phyloP scores from a whole-genome alignment of 2,797 vertebrate genomes.

The Acanthis flammea region DNA sequence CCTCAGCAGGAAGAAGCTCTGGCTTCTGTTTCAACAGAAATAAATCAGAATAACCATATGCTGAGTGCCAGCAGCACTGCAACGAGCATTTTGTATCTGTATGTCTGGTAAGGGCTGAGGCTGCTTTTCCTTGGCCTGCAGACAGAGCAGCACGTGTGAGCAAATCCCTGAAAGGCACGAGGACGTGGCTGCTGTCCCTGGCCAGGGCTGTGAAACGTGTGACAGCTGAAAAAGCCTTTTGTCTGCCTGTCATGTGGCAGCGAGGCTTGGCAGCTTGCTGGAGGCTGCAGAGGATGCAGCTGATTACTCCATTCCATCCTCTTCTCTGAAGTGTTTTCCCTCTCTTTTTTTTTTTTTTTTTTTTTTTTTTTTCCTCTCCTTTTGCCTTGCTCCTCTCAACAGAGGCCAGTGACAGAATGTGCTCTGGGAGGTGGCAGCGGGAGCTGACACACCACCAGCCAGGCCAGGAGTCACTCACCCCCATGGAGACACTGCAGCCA shows the following conservation, averaged over 20 bases:
- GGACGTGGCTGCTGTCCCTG: neutral
- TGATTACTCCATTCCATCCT: slow-evolving; percentile 7
- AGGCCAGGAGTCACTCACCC: neutral
- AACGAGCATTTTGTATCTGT: neutral
- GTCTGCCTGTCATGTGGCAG: neutral
- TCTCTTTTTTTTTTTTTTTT: neutral
- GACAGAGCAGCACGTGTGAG: neutral
- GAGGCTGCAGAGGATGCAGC: neutral
- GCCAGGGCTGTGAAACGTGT: rapidly evolving
- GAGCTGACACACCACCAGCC: neutral
- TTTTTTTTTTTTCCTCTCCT: neutral
- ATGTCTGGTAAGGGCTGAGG: neutral
- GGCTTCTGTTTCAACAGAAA: neutral
- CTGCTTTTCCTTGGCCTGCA: neutral
- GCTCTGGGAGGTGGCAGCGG: neutral
- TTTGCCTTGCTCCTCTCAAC: neutral
- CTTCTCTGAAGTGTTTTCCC: neutral
- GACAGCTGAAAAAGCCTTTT: neutral
- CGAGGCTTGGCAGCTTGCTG: neutral
- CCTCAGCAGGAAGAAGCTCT: neutral
- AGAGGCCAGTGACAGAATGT: neutral
- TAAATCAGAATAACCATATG: neutral
- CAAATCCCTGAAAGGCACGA: neutral
- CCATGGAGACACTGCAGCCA: neutral
- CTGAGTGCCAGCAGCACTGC: neutral